These are phyloP conservation scores for Desmodus rotundus DNA, from an alignment of 2,113 vertebrate species.

Conservation along the genomic window DNA sequence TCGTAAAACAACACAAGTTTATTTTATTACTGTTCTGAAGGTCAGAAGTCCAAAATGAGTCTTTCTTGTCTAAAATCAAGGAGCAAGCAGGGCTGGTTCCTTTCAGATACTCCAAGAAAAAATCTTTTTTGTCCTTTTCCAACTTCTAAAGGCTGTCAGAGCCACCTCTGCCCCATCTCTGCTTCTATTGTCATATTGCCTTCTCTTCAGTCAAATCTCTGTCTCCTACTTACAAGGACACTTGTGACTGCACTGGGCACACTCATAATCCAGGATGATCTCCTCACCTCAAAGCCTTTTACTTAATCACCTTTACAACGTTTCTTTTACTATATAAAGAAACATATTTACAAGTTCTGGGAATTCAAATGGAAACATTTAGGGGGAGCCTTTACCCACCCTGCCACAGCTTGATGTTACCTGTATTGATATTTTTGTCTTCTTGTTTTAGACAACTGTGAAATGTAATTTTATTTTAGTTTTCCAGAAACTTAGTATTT, in stretches of 20 bases:
- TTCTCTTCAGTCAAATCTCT: background rate
- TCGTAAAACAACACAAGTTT: background rate
- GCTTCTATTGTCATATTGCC: accelerated
- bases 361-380: background rate
- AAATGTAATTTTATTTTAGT: conserved; percentile 45
- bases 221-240: too few species aligned
- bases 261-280: background rate
- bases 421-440: background rate
- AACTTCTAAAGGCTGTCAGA: background rate
- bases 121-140: background rate
- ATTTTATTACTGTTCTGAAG: background rate
- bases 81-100: background rate
- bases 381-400: background rate
- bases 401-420: background rate
- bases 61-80: background rate
- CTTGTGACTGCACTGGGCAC: background rate
- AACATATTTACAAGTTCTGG: background rate
- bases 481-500: conserved; percentile 33
- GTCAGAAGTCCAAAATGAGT: background rate
- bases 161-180: background rate
- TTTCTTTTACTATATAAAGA: background rate
- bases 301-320: background rate
- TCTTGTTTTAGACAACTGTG: background rate
- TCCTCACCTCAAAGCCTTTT: background rate
- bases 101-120: background rate